Conservation (phyloP, 2,113 vertebrate genomes). For the Pelecanus crispus region DNA sequence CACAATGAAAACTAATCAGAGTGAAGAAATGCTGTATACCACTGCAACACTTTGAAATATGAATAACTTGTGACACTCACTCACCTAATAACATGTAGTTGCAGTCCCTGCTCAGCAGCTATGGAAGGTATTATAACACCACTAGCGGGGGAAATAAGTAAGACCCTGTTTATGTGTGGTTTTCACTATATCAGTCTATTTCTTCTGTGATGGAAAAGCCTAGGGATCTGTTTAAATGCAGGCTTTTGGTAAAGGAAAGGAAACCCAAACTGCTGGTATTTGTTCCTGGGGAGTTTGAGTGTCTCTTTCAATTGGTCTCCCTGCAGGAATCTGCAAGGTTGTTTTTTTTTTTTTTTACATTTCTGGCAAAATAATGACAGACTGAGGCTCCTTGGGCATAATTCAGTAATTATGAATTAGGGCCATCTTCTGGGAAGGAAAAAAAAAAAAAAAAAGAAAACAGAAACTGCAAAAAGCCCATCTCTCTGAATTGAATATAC, state of each 20-base stretch:
- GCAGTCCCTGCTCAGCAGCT: background rate
- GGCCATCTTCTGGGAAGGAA: background rate
- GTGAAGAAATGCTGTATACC: background rate
- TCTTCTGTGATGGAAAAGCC: background rate
- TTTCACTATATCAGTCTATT: background rate
- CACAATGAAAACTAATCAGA: background rate
- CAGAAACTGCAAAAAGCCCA: background rate
- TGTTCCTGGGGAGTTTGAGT: background rate
- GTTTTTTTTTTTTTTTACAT: background rate
- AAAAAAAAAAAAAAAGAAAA: background rate
- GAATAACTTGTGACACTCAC: background rate
- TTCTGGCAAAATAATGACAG: background rate
- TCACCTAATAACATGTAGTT: background rate
- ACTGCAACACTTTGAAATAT: background rate
- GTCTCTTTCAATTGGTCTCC: background rate
- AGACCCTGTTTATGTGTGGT: background rate
- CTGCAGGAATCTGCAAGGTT: background rate
- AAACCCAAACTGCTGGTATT: background rate
- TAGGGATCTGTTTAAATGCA: background rate
- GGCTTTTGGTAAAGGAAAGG: background rate
- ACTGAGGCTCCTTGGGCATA: background rate
- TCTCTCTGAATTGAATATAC: background rate
- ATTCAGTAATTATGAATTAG: background rate
- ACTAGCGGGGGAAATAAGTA: background rate
- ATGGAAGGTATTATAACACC: fast-evolving